phyloP scores from a whole-genome alignment of 2,797 vertebrate species.

The Euthynnus affinis region DNA sequence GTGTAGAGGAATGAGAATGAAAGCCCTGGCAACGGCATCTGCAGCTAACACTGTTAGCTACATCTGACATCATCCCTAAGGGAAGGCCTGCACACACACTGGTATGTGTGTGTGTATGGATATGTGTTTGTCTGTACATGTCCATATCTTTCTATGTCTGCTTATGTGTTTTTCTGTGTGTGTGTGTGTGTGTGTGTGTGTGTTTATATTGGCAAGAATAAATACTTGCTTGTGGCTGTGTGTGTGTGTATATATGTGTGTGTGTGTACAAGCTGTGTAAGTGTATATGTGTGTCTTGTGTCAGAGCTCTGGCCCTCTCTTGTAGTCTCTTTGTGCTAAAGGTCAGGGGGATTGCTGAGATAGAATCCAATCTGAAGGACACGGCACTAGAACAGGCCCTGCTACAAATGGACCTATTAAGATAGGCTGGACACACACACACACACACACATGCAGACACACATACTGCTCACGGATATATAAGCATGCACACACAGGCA shows the following conservation, averaged over 20 bases:
- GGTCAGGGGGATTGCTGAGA: constrained; percentile 82
- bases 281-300: constrained; percentile 52
- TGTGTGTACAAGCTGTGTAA: constrained; percentile 14
- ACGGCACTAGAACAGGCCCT: constrained; percentile 79
- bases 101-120: constrained; percentile 8
- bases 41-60: constrained; percentile 64
- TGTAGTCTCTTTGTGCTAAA: constrained; percentile 83
- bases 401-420: constrained; percentile 85
- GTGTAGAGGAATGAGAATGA: constrained; percentile 62
- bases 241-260: constrained; percentile 44
- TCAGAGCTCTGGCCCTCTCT: constrained; percentile 70
- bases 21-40: constrained; percentile 63
- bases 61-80: constrained; percentile 67
- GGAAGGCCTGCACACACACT: constrained; percentile 46
- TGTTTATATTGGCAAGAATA: constrained; percentile 35
- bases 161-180: constrained; percentile 27
- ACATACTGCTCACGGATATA: constrained; percentile 24
- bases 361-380: constrained; percentile 85
- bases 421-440: constrained; percentile 56
- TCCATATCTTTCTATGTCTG: neutral
- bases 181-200: constrained; percentile 20
- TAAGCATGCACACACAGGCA: constrained; percentile 14
- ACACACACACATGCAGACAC: constrained; percentile 30
- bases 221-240: constrained; percentile 30
- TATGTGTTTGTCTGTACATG: constrained; percentile 5